phyloP scores from a whole-genome alignment of 2,888 invertebrate genomes.

The Cistogaster globosa region DNA sequence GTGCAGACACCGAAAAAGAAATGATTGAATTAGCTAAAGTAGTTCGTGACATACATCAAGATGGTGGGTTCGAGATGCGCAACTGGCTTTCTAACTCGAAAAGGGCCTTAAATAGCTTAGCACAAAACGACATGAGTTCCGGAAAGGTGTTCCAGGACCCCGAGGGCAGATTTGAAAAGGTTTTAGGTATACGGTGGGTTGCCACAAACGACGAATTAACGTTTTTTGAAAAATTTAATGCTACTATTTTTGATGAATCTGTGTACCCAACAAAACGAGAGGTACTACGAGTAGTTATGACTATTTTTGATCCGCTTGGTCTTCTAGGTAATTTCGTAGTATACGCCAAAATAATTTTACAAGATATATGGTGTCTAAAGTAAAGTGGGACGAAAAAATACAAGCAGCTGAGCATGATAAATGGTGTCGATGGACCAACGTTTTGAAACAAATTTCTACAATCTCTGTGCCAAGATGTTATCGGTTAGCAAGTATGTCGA shows the following conservation, averaged over 20 bases:
- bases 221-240: neutral
- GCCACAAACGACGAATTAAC: neutral
- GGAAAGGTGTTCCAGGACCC: too few relatives aligned
- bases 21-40: neutral
- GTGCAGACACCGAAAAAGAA: slow-evolving; percentile 55
- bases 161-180: neutral
- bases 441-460: neutral
- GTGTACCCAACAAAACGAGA: neutral
- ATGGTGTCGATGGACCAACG: too few relatives aligned
- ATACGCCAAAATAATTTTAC: slow-evolving; percentile 31
- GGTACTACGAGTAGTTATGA: slow-evolving; percentile 4
- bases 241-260: neutral
- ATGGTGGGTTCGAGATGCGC: slow-evolving; percentile 60
- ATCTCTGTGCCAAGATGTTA: neutral
- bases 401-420: too few relatives aligned
- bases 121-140: too few relatives aligned
- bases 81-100: slow-evolving; percentile 63
- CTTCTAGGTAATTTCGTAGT: slow-evolving; percentile 36
- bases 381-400: too few relatives aligned
- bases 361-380: too few relatives aligned
- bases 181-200: neutral
- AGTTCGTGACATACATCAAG: slow-evolving; percentile 43
- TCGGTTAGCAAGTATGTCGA: neutral
- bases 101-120: neutral
- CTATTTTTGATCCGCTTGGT: slow-evolving; percentile 46